These are phyloP conservation scores for Drosophila flavopinicola DNA, from an alignment of 2,888 invertebrate species.

Conservation along the genomic window DNA sequence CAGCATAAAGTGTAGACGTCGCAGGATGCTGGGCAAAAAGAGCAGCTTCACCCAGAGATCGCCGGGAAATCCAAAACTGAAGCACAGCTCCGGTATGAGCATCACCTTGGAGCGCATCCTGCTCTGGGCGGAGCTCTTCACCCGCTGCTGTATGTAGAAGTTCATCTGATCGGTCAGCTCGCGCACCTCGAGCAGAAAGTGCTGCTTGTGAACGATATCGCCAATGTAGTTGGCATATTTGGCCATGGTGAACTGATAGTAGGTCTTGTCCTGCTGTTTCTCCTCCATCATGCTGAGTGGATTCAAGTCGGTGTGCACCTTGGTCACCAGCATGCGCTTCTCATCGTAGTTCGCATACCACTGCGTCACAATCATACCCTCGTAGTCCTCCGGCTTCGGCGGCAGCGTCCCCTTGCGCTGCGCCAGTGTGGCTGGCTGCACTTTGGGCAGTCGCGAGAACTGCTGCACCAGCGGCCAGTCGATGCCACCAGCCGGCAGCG, in stretches of 20 bases:
- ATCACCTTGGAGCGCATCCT: conserved; percentile 86
- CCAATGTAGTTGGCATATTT: conserved; percentile 88
- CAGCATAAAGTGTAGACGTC: conserved; percentile 86
- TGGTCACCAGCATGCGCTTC: conserved; percentile 88
- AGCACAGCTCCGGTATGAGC: conserved; percentile 95
- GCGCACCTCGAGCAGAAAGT: conserved; percentile 93
- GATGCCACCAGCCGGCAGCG: conserved; percentile 86
- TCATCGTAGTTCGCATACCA: conserved; percentile 89
- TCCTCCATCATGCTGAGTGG: conserved; percentile 89
- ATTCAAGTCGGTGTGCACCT: conserved; percentile 88
- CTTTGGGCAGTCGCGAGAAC: conserved; percentile 84
- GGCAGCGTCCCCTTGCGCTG: conserved; percentile 86
- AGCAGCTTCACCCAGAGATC: conserved; percentile 94
- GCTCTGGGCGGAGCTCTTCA: conserved; percentile 76
- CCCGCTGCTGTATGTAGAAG: conserved; percentile 77
- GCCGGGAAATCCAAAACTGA: conserved; percentile 89
- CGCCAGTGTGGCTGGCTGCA: conserved; percentile 84
- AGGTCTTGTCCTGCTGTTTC: conserved; percentile 86
- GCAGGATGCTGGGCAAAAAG: conserved; percentile 92
- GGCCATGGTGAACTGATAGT: conserved; percentile 89
- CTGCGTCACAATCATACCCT: conserved; percentile 92
- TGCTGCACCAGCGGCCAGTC: conserved; percentile 87
- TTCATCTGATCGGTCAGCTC: conserved; percentile 82
- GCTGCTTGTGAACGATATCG: conserved; percentile 86
- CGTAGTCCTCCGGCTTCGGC: conserved; percentile 86